Base-by-base conservation (phyloP, 2,797 vertebrate species). In the Lepilemur septentrionalis region DNA sequence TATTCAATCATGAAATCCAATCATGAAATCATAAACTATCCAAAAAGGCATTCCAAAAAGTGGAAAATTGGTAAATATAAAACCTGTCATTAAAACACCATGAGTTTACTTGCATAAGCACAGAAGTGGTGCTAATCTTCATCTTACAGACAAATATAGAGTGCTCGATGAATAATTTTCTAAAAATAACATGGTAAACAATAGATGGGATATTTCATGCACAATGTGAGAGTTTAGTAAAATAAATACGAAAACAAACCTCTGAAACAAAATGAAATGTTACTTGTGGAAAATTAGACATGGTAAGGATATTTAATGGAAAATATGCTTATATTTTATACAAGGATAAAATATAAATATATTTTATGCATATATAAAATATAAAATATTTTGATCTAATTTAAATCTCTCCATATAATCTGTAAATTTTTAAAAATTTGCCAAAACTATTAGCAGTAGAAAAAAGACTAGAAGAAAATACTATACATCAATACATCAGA, bases 11-110 rank as follows among this genome's bases (percentile, higher is more conserved):
- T 93, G 70, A 97, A 97, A 97, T 93, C 65, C 73, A 96, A 93
- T 97, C 95, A 96, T 14, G 59, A 96, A 97, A 93, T 96, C 88
- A 95, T 96, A 91, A 97, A 93, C 79, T 96, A 96, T 93, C 82
- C 67, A 97, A 96, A 59, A 95, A 95, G 50, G 48, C 80, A 97
- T 88, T 97, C 80, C 38, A 28, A 94, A 97, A 97, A 97, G 89
- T 95, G 43, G 84, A 91, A 95, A 95, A 96, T 35, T 50, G 61
- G 41, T 96, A 96, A 98, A 97, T 96, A 93, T 94, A 97, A 97
- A 97, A 92, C 75, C 86, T 97, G 90, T 80, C 80, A 82, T 96
- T 97, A 93, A 78, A 93, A 97, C 78, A 88, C 96, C 93, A 84
- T 85, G 80, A 96, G 85, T 84, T 91, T 84, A 94, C 97, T 95